phyloP scores from a whole-genome alignment of 2,888 invertebrate genomes.

The Chorisops tibialis region DNA sequence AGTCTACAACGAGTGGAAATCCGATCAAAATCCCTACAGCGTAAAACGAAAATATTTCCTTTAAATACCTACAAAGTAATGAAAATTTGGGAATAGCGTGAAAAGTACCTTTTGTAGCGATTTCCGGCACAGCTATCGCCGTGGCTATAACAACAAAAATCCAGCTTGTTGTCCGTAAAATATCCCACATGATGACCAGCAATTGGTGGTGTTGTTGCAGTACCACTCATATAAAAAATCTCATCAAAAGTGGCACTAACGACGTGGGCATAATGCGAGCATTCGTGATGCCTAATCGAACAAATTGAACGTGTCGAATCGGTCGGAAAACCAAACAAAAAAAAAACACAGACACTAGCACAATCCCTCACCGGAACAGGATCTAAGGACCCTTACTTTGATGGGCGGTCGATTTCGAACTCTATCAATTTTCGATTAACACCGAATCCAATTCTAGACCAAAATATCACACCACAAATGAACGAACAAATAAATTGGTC shows the following conservation, averaged over 20 bases:
- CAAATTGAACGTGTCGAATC: too few species aligned
- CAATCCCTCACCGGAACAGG: too few species aligned
- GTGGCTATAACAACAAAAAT: conserved; percentile 39
- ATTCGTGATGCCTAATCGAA: too few species aligned
- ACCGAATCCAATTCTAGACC: conserved; percentile 7
- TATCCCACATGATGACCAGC: conserved; percentile 33
- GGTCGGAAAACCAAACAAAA: too few species aligned
- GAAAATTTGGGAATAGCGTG: neutral
- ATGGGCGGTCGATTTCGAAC: neutral
- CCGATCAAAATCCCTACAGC: too few species aligned
- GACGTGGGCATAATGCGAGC: too few species aligned
- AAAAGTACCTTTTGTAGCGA: conserved; percentile 47
- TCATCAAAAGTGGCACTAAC: neutral
- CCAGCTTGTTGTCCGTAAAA: conserved; percentile 38
- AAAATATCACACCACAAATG: conserved; percentile 13
- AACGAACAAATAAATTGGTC: neutral
- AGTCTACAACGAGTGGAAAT: too few species aligned
- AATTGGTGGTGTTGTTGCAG: neutral
- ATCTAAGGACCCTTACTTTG: too few species aligned
- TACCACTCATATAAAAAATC: neutral
- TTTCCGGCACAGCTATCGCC: conserved; percentile 45
- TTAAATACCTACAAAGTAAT: neutral
- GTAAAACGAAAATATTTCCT: too few species aligned
- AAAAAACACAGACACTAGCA: too few species aligned
- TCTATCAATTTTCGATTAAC: conserved; percentile 14